Evolutionary conservation across 92 coral and sea anemone species (phyloP).

Genomic region (Epizoanthus illoricatus): DNA sequence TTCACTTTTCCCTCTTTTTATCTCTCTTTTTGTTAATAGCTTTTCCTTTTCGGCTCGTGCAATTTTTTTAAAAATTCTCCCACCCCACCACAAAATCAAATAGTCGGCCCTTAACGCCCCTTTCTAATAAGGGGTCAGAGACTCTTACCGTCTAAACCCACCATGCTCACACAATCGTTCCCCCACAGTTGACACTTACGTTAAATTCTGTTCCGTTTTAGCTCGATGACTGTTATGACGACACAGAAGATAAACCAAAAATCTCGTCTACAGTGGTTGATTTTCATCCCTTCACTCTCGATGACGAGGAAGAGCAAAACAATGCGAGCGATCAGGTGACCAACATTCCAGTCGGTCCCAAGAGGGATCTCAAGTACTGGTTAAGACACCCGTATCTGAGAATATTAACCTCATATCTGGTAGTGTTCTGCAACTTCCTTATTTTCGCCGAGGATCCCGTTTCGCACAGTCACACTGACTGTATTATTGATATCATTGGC

Average conservation of each 20-base stretch:
- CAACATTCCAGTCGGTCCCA: conserved; percentile 9
- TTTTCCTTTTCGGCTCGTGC: too few relatives aligned
- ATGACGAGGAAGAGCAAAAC: conserved; percentile 21
- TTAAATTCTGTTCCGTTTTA: neutral
- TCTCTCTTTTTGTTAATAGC: too few relatives aligned
- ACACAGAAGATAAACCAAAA: neutral
- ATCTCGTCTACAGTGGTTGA: neutral
- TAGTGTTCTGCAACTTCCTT: conserved; percentile 83
- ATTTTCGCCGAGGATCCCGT: conserved; percentile 93
- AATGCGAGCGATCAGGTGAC: neutral
- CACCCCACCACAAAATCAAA: too few relatives aligned
- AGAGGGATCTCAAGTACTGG: conserved; percentile 61
- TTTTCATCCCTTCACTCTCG: conserved; percentile 53
- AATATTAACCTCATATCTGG: conserved; percentile 71
- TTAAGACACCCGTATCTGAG: conserved; percentile 86
- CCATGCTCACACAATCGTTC: too few relatives aligned
- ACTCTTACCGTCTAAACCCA: too few relatives aligned
- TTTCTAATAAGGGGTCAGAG: too few relatives aligned
- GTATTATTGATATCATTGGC: conserved; percentile 82
- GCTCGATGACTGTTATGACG: conserved; percentile 2
- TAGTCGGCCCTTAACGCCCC: too few relatives aligned
- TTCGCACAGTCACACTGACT: conserved; percentile 84
- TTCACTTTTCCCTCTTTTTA: too few relatives aligned
- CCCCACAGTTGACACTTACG: too few relatives aligned
- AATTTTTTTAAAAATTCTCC: too few relatives aligned